Conservation (phyloP, 2,888 invertebrate species). For the Pherbina coryleti region DNA sequence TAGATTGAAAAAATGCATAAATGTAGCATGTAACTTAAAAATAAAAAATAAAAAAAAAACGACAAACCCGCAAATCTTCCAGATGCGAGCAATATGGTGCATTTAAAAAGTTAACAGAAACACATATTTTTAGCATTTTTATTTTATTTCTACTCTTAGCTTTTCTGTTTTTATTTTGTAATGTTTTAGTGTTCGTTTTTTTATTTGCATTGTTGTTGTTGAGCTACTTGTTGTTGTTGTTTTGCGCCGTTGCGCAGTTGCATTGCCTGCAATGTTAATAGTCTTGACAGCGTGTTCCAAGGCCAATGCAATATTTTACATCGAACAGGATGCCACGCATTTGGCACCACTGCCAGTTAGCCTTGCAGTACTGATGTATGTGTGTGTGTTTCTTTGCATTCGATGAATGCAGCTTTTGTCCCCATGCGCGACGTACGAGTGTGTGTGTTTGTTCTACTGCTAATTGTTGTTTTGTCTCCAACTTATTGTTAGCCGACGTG, state of each 20-base stretch:
- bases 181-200: background rate
- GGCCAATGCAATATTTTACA: constrained; percentile 64
- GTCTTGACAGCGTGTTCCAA: constrained; percentile 63
- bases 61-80: constrained; percentile 46
- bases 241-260: constrained; percentile 28
- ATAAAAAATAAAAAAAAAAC: background rate
- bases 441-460: background rate
- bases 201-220: constrained; percentile 7
- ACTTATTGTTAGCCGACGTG: background rate
- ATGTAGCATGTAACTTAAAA: background rate
- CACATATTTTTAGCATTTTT: background rate
- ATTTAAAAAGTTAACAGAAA: constrained; percentile 42
- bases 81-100: constrained; percentile 64
- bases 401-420: constrained; percentile 6
- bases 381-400: constrained; percentile 4
- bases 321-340: constrained; percentile 33
- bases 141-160: background rate
- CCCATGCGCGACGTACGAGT: background rate
- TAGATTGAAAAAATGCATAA: background rate
- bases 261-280: constrained; percentile 56
- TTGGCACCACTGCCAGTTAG: constrained; percentile 24
- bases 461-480: constrained; percentile 23
- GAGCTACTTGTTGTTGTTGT: background rate
- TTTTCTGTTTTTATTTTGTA: background rate
- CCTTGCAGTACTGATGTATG: background rate